Evolutionary conservation across 2,113 vertebrate species (phyloP), one percentile per base, ranked within the genome.

Genomic region (Spea multiplicata): DNA sequence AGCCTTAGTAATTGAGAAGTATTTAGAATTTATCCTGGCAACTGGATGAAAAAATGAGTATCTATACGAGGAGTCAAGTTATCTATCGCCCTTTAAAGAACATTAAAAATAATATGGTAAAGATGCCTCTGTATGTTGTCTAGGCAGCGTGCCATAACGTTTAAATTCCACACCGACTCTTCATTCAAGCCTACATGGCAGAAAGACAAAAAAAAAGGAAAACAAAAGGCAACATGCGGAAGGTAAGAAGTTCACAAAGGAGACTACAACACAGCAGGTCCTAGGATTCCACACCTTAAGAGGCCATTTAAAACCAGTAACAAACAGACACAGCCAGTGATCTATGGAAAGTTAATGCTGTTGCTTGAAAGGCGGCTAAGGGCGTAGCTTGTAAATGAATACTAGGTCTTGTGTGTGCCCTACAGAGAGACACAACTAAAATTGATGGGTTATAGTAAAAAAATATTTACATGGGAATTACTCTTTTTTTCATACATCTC

Each of bases 1-100:
- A 5, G 30, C 66, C 68, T 73, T 8, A 59, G 47, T 66, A 71
- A 73, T 76, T 84, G 75, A 81, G 80, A 74, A 74, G 84, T 73
- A 13, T 84, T 49, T 10, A 70, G 78, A 82, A 87, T 79, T 75
- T 83, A 83, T 84, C 49, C 62, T 16, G 83, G 75, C 70, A 81
- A 81, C 74, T 71, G 75, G 7, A 16, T 0, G 1, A 57, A 67
- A 74, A 17, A 61, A 3, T 73, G 67, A 71, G 68, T 17, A 81
- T 57, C 13, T 14, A 66, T 52, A 79, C 13, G 30, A 80, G 30
- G 68, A 45, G 65, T 80, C 71, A 74, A 46, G 10, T 16, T 53
- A 49, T 6, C 59, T 16, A n/a, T 50, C 69, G 75, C 57, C 16
- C 46, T 53, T 73, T 68, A 74, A 47, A 12, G 81, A 85, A 78